These are phyloP conservation scores for Henicopernis longicauda DNA, from an alignment of 2,113 vertebrate genomes.

Conservation along the genomic window DNA sequence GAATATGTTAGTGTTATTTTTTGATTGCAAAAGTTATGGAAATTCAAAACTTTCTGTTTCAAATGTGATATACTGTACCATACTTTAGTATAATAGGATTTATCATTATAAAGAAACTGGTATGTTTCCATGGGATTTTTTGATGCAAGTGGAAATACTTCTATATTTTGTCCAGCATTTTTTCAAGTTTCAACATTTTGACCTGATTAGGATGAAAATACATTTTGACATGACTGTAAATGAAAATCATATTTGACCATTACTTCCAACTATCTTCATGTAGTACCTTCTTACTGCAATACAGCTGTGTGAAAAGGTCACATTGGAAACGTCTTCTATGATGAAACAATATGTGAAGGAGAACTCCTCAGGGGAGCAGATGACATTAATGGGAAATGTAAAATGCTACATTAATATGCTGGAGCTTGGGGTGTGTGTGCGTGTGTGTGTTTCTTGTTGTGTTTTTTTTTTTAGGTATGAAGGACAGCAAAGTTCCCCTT, in stretches of 20 bases:
- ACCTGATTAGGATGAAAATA: not conserved
- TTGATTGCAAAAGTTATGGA: not conserved
- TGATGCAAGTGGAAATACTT: not conserved
- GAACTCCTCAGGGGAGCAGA: not conserved
- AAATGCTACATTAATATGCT: not conserved
- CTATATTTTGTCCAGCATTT: not conserved
- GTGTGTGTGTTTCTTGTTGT: not conserved
- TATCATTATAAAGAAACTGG: not conserved
- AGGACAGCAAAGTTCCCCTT: not conserved
- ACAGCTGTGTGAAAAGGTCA: slow-evolving; percentile 12
- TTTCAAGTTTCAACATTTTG: not conserved
- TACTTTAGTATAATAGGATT: not conserved
- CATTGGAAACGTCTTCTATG: not conserved
- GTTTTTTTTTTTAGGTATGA: not conserved
- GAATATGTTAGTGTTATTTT: not conserved
- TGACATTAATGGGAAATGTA: not conserved
- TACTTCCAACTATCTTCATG: not conserved
- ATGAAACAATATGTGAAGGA: not conserved
- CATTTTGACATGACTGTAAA: not conserved
- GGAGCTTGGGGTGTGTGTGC: not conserved
- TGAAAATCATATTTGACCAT: not conserved
- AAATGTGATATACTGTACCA: not conserved
- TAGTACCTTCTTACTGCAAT: not conserved
- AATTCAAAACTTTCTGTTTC: not conserved
- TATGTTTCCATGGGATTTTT: not conserved